These are phyloP conservation scores for Mellilla xanthometata DNA, from an alignment of 2,888 invertebrate genomes.

Conservation along the genomic window DNA sequence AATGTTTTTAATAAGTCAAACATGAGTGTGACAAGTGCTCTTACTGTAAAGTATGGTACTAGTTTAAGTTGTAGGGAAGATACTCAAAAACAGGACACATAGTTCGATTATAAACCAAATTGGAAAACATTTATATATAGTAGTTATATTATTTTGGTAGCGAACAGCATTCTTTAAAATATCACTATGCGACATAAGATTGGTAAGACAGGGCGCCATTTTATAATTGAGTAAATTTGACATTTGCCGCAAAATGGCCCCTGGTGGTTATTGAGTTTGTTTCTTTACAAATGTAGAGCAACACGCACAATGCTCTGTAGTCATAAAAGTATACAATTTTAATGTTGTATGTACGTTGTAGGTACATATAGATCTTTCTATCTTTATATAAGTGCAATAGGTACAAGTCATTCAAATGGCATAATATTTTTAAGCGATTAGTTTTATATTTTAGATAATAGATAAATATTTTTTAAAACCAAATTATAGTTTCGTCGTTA, in stretches of 20 bases:
- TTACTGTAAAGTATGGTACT: conserved; percentile 21
- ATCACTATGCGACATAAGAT: too few relatives aligned
- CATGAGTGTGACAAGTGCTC: too few relatives aligned
- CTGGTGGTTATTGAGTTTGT: too few relatives aligned
- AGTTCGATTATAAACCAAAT: too few relatives aligned
- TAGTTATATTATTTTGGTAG: too few relatives aligned
- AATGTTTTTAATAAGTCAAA: too few relatives aligned
- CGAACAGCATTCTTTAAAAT: too few relatives aligned
- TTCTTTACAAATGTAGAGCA: conserved; percentile 40
- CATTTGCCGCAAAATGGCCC: not conserved
- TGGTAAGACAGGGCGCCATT: too few relatives aligned
- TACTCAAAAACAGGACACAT: too few relatives aligned
- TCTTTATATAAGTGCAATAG: conserved; percentile 56
- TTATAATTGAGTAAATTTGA: too few relatives aligned
- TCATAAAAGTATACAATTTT: conserved; percentile 51
- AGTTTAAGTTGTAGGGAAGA: too few relatives aligned
- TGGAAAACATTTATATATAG: too few relatives aligned
- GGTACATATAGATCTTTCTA: conserved; percentile 31
- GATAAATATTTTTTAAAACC: conserved; percentile 48
- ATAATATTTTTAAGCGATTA: conserved; percentile 44
- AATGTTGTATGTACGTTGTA: conserved; percentile 40
- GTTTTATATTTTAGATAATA: conserved; percentile 30
- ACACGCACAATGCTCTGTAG: conserved; percentile 68
- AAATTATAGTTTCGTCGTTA: conserved; percentile 36
- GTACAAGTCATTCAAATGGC: conserved; percentile 66